phyloP scores from a whole-genome alignment of 2,888 invertebrate species.

The Agrochola litura region DNA sequence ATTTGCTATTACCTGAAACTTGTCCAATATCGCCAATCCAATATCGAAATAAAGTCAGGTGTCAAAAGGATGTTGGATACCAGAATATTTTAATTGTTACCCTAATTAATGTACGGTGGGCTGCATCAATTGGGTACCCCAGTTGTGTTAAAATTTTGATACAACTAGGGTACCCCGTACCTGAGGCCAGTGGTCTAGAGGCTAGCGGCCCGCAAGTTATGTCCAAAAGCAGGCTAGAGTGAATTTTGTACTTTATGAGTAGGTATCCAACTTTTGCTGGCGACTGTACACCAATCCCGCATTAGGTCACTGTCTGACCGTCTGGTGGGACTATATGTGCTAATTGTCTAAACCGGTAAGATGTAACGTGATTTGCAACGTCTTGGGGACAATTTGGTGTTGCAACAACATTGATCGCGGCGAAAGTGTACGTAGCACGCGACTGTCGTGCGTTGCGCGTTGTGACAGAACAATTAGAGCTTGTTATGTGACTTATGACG shows the following conservation, averaged over 20 bases:
- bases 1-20: conserved; percentile 19
- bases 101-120: too few relatives aligned
- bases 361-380: conserved; percentile 52
- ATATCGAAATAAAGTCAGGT: not conserved
- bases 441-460: conserved; percentile 68
- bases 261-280: conserved; percentile 9
- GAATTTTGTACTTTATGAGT: not conserved
- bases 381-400: conserved; percentile 65
- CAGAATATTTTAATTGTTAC: not conserved
- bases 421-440: conserved; percentile 73
- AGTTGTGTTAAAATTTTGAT: too few relatives aligned
- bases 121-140: too few relatives aligned
- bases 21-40: not conserved
- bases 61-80: not conserved
- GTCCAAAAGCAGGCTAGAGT: not conserved
- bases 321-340: conserved; percentile 67
- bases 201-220: not conserved
- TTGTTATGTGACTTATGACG: conserved; percentile 61
- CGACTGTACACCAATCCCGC: conserved; percentile 65
- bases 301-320: conserved; percentile 63
- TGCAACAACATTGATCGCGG: conserved; percentile 71
- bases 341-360: conserved; percentile 68
- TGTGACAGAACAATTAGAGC: conserved; percentile 78
- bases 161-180: too few relatives aligned
- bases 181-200: not conserved